Conservation (phyloP, 2,888 invertebrate species). For the Dendrolimus pini region DNA sequence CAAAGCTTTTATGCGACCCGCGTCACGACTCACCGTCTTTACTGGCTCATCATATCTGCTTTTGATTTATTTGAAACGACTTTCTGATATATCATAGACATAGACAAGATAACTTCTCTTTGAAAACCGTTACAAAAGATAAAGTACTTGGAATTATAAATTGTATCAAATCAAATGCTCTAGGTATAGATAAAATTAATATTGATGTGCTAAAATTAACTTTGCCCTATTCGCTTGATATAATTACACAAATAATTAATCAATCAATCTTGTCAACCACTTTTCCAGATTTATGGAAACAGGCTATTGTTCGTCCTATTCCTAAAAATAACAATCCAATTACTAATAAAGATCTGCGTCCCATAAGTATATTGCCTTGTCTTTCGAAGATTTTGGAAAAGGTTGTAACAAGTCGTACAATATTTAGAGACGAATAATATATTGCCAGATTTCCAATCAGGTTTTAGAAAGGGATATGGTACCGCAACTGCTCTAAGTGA, state of each 20-base stretch:
- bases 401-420: too few relatives aligned
- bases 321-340: neutral
- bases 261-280: neutral
- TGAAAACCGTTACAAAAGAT: too few relatives aligned
- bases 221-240: neutral
- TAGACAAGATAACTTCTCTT: too few relatives aligned
- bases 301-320: neutral
- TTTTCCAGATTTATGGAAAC: neutral
- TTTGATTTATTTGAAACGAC: conserved; percentile 10
- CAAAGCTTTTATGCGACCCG: conserved; percentile 18
- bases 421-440: too few relatives aligned
- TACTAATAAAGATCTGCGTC: too few relatives aligned
- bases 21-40: conserved; percentile 15
- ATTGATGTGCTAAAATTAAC: neutral
- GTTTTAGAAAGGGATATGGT: too few relatives aligned
- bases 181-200: neutral
- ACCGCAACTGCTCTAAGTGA: too few relatives aligned
- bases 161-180: neutral
- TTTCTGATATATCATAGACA: too few relatives aligned
- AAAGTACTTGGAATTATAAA: too few relatives aligned
- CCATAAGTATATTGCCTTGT: too few relatives aligned
- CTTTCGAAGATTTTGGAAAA: too few relatives aligned
- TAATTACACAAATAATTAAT: neutral
- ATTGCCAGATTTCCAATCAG: too few relatives aligned
- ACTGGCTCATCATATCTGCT: conserved; percentile 15